phyloP scores from a whole-genome alignment of 1,140 invertebrate species.

The Pogonognathellus flavescens region DNA sequence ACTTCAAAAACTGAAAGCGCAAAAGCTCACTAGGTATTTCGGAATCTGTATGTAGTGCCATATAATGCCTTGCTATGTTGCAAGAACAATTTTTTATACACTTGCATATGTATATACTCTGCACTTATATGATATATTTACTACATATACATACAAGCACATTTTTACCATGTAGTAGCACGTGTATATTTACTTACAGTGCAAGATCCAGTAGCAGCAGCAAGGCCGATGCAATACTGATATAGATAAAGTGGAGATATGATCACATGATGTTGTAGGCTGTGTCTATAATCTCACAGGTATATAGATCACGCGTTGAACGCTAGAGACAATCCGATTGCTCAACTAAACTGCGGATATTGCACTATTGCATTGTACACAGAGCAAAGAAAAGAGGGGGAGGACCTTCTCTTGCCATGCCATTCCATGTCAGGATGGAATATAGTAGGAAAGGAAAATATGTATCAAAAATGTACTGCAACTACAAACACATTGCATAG shows the following conservation, averaged over 20 bases:
- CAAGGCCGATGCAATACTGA: no score
- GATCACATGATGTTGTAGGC: no score
- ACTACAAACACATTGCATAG: not conserved
- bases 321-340: slow-evolving; percentile 31
- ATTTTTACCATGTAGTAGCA: no score
- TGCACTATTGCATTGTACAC: slow-evolving; percentile 2
- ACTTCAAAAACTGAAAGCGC: slow-evolving; percentile 5
- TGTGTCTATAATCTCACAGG: not conserved
- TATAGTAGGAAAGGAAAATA: slow-evolving; percentile 10
- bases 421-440: not conserved
- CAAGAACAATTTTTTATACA: not conserved
- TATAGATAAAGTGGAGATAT: no score
- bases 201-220: no score
- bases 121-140: no score
- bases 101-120: no score
- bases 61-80: not conserved
- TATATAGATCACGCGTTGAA: slow-evolving; percentile 23
- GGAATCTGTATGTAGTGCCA: not conserved
- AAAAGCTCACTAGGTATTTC: not conserved
- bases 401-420: not conserved
- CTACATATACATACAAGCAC: no score
- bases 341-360: slow-evolving; percentile 31
- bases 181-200: no score
- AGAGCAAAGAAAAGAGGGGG: slow-evolving; percentile 6
- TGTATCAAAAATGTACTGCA: not conserved